A percentile compares a stretch with the other conserved stretches of the same genome.
phyloP scores from a whole-genome alignment of 2,113 vertebrate genomes.

The Periophthalmus modestus region DNA sequence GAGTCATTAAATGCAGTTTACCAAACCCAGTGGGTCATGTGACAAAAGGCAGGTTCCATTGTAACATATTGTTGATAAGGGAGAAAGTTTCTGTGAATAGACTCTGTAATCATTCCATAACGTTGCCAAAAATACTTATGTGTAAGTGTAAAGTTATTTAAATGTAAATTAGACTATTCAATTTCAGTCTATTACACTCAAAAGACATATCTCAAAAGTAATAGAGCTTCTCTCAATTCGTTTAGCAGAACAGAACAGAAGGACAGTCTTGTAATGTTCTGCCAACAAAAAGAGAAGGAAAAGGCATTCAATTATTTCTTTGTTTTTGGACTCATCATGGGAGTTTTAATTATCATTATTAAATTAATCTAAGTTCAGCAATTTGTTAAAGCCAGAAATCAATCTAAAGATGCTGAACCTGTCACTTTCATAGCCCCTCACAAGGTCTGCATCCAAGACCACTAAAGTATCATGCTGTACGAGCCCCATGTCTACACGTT shows the following conservation, averaged over 20 bases:
- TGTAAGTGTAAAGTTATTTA: background rate
- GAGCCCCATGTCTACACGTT: too few species aligned
- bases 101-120: background rate
- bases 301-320: background rate
- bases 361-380: background rate
- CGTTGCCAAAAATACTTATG: background rate
- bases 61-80: background rate
- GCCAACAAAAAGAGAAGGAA: background rate
- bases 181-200: background rate
- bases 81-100: background rate
- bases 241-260: background rate
- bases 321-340: background rate
- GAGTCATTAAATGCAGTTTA: background rate
- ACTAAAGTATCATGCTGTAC: too few species aligned
- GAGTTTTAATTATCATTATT: background rate
- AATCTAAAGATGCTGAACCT: background rate
- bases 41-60: background rate
- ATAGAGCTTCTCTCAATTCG: background rate
- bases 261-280: background rate
- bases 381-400: background rate
- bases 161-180: background rate
- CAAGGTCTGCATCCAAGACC: background rate
- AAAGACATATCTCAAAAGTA: background rate
- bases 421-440: background rate
- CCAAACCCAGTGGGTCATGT: background rate